These are phyloP conservation scores for Polypedilum vanderplanki DNA, from an alignment of 1,140 invertebrate species.

Conservation along the genomic window DNA sequence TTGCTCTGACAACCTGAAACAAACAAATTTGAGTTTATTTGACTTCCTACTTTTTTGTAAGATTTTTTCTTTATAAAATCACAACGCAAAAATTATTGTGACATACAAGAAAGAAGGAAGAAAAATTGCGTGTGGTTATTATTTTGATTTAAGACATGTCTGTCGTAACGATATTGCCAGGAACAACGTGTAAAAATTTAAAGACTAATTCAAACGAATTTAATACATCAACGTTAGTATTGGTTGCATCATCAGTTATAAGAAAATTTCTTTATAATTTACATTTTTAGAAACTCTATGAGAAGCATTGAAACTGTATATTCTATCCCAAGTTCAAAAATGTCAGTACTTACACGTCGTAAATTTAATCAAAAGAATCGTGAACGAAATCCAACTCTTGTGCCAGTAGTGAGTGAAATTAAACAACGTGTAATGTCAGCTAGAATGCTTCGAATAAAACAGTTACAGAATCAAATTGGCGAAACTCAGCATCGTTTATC, in stretches of 20 bases:
- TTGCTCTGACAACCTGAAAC: slow-evolving; percentile 20
- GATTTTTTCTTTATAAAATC: neutral
- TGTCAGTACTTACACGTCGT: slow-evolving; percentile 33
- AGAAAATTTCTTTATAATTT: neutral
- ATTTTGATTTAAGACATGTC: neutral
- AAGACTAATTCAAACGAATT: neutral
- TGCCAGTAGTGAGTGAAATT: slow-evolving; percentile 42
- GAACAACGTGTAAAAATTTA: neutral
- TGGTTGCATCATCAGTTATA: neutral
- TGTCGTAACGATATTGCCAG: slow-evolving; percentile 16
- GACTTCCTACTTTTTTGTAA: neutral
- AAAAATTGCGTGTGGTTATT: neutral
- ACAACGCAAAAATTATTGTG: neutral
- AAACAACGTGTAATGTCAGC: slow-evolving; percentile 66
- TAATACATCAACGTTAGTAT: neutral
- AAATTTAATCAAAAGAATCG: slow-evolving; percentile 38
- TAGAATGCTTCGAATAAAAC: slow-evolving; percentile 63
- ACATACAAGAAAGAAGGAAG: neutral
- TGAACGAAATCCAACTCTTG: slow-evolving; percentile 35
- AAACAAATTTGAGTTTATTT: neutral
- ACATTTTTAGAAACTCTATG: slow-evolving; percentile 32
- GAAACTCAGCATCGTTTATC: slow-evolving; percentile 70
- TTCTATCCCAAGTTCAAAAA: slow-evolving; percentile 40
- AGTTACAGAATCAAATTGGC: slow-evolving; percentile 69
- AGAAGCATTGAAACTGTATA: slow-evolving; percentile 43